phyloP scores from a whole-genome alignment of 2,888 invertebrate species.

The Ormyrus rosae region DNA sequence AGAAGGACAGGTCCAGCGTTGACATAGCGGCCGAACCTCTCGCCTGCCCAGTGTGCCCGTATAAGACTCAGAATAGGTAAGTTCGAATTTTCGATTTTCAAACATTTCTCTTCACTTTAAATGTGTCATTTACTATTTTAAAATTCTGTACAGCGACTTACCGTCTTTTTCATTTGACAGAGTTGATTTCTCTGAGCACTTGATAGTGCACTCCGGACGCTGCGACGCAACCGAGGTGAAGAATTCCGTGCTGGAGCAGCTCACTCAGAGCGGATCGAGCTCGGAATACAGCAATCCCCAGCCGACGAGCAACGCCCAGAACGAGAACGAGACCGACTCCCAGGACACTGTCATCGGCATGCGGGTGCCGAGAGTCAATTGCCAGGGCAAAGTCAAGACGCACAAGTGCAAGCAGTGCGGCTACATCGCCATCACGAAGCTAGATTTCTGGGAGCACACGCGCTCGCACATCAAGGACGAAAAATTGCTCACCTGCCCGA shows the following conservation, averaged over 20 bases:
- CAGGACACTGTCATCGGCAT: constrained; percentile 76
- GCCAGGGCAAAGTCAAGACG: constrained; percentile 85
- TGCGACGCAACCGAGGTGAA: constrained; percentile 76
- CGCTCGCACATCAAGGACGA: constrained; percentile 94
- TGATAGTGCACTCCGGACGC: constrained; percentile 75
- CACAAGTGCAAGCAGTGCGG: constrained; percentile 96
- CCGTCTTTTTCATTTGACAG: constrained; percentile 58
- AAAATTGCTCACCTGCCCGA: constrained; percentile 91
- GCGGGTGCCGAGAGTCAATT: constrained; percentile 77
- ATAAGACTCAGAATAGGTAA: constrained; percentile 74
- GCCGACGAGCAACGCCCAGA: constrained; percentile 52
- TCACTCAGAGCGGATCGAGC: constrained; percentile 56
- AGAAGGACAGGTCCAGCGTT: background rate
- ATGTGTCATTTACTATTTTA: constrained; percentile 1
- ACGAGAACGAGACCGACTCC: constrained; percentile 63
- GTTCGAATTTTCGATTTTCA: background rate
- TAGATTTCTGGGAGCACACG: constrained; percentile 95
- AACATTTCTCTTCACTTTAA: background rate
- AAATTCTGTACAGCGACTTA: too few species aligned
- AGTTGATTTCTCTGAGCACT: constrained; percentile 77
- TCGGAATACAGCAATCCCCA: constrained; percentile 50
- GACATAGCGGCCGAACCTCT: constrained; percentile 64
- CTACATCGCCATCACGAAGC: constrained; percentile 89
- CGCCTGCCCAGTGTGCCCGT: constrained; percentile 78
- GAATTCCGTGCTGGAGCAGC: constrained; percentile 78